Evolutionary conservation across 2,888 invertebrate species (phyloP).

Genomic region (Diplazon laetatorius): DNA sequence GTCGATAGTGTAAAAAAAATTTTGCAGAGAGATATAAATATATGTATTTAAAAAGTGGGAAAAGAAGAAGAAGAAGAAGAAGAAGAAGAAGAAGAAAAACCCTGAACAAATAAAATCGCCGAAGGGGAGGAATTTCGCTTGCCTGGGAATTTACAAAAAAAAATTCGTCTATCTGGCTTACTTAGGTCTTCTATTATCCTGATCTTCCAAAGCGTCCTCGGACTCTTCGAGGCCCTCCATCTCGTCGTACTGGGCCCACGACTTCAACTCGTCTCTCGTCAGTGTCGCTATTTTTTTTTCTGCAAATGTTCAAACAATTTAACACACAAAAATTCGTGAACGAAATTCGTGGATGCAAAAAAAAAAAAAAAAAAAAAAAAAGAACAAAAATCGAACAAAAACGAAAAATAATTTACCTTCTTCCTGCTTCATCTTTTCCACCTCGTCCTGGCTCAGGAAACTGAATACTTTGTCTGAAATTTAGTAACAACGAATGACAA

Average conservation of each 20-base stretch:
- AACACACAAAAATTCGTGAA: no score
- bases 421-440: conserved; percentile 96
- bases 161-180: conserved; percentile 72
- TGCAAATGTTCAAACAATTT: no score
- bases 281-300: conserved; percentile 92
- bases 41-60: conserved; percentile 37
- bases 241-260: conserved; percentile 84
- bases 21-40: conserved; percentile 47
- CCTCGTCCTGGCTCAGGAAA: conserved; percentile 96
- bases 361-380: no score
- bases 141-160: conserved; percentile 45
- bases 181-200: conserved; percentile 80
- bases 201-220: conserved; percentile 77
- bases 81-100: conserved; percentile 37
- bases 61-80: no score
- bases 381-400: no score
- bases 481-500: conserved; percentile 20
- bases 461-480: conserved; percentile 94
- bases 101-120: conserved; percentile 29
- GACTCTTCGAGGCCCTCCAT: conserved; percentile 83
- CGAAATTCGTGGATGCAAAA: no score
- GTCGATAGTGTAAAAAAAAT: conserved; percentile 45
- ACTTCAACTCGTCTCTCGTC: conserved; percentile 86
- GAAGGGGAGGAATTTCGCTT: conserved; percentile 51
- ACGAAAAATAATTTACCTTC: conserved; percentile 86